Evolutionary conservation across 2,113 vertebrate genomes (phyloP).

Genomic region (Eublepharis macularius): DNA sequence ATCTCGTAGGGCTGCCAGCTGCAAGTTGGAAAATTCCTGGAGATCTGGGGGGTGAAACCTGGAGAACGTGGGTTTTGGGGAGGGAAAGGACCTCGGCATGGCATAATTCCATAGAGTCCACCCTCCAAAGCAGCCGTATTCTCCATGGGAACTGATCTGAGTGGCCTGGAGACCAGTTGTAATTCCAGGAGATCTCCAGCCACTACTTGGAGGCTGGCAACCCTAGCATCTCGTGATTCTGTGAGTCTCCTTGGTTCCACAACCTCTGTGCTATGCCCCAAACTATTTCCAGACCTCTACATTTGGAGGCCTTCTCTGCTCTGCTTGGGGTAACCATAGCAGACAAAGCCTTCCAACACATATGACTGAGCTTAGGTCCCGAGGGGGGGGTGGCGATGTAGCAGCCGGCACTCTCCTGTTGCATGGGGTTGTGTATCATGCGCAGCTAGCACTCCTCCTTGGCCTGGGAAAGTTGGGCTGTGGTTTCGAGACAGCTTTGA

Average conservation of each 20-base stretch:
- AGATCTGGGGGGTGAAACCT: too few relatives aligned
- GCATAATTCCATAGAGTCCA: too few relatives aligned
- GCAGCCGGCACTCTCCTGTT: not conserved
- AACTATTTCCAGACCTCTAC: not conserved
- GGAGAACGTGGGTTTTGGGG: too few relatives aligned
- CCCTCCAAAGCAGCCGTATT: too few relatives aligned
- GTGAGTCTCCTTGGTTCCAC: not conserved
- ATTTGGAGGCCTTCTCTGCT: not conserved
- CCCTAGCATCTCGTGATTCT: too few relatives aligned
- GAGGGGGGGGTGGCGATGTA: not conserved
- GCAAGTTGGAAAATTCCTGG: too few relatives aligned
- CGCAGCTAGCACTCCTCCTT: not conserved
- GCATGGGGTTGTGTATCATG: not conserved
- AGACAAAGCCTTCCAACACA: not conserved
- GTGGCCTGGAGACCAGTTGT: too few relatives aligned
- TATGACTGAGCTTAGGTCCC: not conserved
- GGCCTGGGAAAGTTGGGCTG: conserved; percentile 27
- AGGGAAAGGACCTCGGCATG: too few relatives aligned
- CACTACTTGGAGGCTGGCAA: too few relatives aligned
- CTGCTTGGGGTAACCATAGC: not conserved
- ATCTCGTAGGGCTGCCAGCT: too few relatives aligned
- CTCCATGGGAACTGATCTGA: too few relatives aligned
- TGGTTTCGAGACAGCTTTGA: conserved; percentile 21
- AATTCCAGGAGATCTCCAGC: too few relatives aligned
- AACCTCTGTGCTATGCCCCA: not conserved